Evolutionary conservation across 2,797 vertebrate species (phyloP).

Genomic region (Picus viridis): DNA sequence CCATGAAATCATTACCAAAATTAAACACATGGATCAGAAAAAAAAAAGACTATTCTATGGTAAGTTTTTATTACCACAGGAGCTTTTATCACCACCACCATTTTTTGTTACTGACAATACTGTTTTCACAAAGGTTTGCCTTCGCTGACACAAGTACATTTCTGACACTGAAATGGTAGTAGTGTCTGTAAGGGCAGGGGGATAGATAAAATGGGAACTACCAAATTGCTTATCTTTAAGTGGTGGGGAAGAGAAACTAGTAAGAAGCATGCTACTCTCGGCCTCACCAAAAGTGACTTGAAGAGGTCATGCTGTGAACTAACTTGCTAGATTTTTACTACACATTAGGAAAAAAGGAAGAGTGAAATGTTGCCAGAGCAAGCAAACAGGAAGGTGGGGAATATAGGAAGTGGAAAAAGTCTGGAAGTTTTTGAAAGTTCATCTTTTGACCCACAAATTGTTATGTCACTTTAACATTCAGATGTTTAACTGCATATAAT

Average conservation of each 20-base stretch:
- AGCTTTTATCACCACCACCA: not conserved
- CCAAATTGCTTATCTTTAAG: not conserved
- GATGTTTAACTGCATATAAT: not conserved
- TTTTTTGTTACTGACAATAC: not conserved
- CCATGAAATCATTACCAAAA: slow-evolving; percentile 25
- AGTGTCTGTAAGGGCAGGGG: not conserved
- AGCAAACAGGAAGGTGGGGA: accelerated
- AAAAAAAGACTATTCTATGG: not conserved
- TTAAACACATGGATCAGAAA: not conserved
- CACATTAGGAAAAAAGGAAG: not conserved
- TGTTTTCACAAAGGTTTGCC: not conserved
- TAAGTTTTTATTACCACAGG: not conserved
- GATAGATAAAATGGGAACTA: not conserved
- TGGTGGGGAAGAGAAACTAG: not conserved
- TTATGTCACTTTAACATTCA: not conserved
- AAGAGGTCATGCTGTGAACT: not conserved
- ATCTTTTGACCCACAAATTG: not conserved
- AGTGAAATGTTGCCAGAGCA: not conserved
- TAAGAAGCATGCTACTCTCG: not conserved
- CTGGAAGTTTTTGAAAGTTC: not conserved
- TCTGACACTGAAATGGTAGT: not conserved
- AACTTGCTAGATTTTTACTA: not conserved
- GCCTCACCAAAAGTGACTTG: not conserved
- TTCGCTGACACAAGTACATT: not conserved
- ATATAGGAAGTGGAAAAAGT: not conserved